Percentiles rank a stretch among this genome's conserved stretches.
Evolutionary conservation across 2,888 invertebrate species (phyloP).

Genomic region (Amblyjoppa fuscipennis): DNA sequence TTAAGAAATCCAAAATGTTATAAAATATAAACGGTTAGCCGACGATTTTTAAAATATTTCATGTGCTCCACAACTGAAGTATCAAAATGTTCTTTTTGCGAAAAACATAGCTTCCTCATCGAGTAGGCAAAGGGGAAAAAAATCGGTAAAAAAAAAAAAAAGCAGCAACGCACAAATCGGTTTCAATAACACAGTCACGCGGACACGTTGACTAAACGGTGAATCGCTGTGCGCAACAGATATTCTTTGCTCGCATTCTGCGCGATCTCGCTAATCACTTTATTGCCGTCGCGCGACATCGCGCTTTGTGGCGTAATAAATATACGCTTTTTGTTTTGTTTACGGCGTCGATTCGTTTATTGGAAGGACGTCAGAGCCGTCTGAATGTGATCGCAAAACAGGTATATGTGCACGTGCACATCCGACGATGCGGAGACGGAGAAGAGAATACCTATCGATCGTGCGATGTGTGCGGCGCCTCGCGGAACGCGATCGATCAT

Average conservation of each 20-base stretch:
- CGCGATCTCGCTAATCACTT: constrained; percentile 3
- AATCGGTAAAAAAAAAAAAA: background rate
- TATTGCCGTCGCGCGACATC: constrained; percentile 2
- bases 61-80: too few species aligned
- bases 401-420: background rate
- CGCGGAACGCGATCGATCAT: constrained; percentile 64
- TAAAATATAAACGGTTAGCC: too few species aligned
- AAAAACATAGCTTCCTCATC: background rate
- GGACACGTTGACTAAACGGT: background rate
- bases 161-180: background rate
- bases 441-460: constrained; percentile 25
- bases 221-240: background rate
- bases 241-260: background rate
- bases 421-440: constrained; percentile 2
- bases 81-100: too few species aligned
- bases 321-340: constrained; percentile 13
- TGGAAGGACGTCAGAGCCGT: background rate
- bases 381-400: background rate
- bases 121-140: background rate
- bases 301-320: background rate
- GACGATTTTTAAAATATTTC: too few species aligned
- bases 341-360: constrained; percentile 4
- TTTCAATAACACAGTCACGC: background rate
- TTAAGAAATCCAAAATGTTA: too few species aligned
- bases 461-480: background rate